phyloP scores from a whole-genome alignment of 2,113 vertebrate species.

The Steatornis caripensis region DNA sequence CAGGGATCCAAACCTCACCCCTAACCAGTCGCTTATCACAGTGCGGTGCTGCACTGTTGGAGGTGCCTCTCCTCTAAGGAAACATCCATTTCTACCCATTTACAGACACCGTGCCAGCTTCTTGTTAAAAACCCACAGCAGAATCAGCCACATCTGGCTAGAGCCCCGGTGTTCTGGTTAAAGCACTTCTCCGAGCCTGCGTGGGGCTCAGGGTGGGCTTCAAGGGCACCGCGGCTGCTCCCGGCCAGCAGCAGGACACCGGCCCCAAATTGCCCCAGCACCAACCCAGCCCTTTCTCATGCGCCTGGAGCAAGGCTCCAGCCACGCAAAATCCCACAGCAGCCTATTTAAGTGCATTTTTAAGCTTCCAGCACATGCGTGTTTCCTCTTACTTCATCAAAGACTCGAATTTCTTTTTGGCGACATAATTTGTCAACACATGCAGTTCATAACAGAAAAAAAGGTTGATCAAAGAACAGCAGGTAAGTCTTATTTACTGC shows the following conservation, averaged over 20 bases:
- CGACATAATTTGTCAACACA: slow-evolving; percentile 57
- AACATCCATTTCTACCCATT: not conserved
- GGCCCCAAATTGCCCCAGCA: not conserved
- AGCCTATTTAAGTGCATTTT: not conserved
- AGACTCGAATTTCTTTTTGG: slow-evolving; percentile 9
- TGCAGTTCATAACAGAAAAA: not conserved
- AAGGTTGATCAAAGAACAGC: slow-evolving; percentile 60
- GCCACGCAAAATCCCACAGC: not conserved
- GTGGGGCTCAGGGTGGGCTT: not conserved
- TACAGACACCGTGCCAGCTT: not conserved
- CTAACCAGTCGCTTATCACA: not conserved
- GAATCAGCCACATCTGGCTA: not conserved
- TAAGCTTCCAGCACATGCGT: not conserved
- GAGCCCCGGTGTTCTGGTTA: not conserved
- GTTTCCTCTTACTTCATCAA: slow-evolving; percentile 56
- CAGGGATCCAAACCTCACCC: not conserved
- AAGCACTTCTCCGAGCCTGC: not conserved
- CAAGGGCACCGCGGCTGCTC: not conserved
- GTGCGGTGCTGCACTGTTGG: accelerated
- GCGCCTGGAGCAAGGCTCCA: not conserved
- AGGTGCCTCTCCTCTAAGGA: not conserved
- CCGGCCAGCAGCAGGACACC: not conserved
- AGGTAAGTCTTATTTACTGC: slow-evolving; percentile 46
- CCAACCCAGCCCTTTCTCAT: not conserved
- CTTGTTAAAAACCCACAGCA: not conserved